Conservation (phyloP, 1,140 invertebrate species). For the Maconellicoccus hirsutus region DNA sequence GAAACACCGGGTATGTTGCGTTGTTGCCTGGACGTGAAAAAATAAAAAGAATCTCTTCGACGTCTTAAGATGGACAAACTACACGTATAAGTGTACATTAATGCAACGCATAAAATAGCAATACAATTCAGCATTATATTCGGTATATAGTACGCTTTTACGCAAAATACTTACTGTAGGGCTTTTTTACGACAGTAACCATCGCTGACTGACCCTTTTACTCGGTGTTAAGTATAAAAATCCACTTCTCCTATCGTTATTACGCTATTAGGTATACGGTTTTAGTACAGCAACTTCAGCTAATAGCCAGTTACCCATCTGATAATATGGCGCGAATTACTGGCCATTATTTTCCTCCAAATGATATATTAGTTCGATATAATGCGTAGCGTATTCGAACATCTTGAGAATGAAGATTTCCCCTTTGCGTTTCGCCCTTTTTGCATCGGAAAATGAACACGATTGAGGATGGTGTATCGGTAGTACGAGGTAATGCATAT, state of each 20-base stretch:
- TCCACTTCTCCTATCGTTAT: not conserved
- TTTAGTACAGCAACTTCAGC: not conserved
- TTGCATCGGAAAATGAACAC: too few relatives aligned
- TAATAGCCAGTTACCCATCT: not conserved
- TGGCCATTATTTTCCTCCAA: not conserved
- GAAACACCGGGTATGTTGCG: too few relatives aligned
- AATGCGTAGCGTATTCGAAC: too few relatives aligned
- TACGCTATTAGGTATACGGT: not conserved
- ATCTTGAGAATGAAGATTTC: too few relatives aligned
- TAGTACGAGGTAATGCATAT: too few relatives aligned
- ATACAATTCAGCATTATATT: slow-evolving; percentile 1
- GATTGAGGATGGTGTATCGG: too few relatives aligned
- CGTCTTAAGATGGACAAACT: too few relatives aligned
- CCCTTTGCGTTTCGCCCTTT: too few relatives aligned
- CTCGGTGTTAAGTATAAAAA: slow-evolving; percentile 2
- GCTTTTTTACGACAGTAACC: not conserved
- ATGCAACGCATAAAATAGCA: not conserved
- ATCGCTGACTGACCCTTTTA: slow-evolving; percentile 2
- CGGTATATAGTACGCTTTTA: not conserved
- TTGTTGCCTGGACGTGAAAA: too few relatives aligned
- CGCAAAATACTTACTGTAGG: not conserved
- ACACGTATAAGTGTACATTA: not conserved
- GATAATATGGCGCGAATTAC: not conserved
- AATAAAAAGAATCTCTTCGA: too few relatives aligned
- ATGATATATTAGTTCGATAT: not conserved